Percentiles rank a stretch among this genome's conserved stretches.
Conservation (phyloP, 92 coral and sea anemone genomes). For the Heliopora coerulea region DNA sequence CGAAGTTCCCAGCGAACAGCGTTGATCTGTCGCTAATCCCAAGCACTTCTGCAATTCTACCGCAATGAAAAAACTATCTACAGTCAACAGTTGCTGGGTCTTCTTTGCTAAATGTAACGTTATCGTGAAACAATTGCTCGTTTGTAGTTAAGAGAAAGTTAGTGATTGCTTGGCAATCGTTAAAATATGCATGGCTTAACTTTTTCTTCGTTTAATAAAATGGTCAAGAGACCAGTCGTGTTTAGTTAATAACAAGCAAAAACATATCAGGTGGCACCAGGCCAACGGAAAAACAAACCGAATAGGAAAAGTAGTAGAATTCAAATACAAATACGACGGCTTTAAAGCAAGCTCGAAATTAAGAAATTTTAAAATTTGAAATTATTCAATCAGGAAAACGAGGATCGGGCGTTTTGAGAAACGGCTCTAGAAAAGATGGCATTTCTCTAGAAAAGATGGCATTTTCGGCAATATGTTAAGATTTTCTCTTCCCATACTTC, state of each 20-base stretch:
- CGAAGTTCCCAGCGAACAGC: slow-evolving; percentile 1
- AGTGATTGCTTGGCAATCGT: slow-evolving; percentile 19
- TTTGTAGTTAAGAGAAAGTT: background rate
- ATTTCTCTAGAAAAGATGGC: no score
- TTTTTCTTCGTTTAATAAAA: slow-evolving; percentile 24
- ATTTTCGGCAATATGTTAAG: no score
- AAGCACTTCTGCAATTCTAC: background rate
- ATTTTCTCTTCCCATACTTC: no score
- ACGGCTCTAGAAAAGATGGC: no score
- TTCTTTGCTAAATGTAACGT: background rate
- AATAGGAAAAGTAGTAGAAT: no score
- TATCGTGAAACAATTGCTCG: background rate
- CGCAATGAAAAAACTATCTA: background rate
- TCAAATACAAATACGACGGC: no score
- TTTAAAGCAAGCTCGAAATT: no score
- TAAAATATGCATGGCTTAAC: slow-evolving; percentile 32
- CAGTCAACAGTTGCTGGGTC: background rate
- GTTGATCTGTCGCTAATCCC: background rate
- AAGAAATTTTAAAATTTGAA: no score
- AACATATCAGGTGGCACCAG: slow-evolving; percentile 25
- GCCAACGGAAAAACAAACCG: slow-evolving; percentile 7
- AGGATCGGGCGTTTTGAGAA: no score
- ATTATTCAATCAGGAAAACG: no score
- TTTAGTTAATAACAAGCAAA: slow-evolving; percentile 4
- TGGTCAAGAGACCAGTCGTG: slow-evolving; percentile 21